Conservation (phyloP, 2,888 invertebrate genomes). For the Acrobasis suavella region DNA sequence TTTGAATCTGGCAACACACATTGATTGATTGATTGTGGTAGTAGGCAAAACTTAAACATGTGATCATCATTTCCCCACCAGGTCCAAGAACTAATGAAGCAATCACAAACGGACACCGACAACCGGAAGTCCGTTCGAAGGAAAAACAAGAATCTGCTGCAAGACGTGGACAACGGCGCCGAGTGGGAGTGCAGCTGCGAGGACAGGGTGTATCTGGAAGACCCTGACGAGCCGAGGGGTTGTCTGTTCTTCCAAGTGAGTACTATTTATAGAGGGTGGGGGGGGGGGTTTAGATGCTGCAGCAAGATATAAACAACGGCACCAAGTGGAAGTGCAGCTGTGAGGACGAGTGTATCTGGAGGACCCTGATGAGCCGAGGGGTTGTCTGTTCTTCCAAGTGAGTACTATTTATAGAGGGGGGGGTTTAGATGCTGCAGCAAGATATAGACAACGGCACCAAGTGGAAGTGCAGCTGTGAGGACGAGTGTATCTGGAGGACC, state of each 20-base stretch:
- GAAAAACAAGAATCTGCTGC: slow-evolving; percentile 60
- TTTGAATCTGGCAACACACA: too few species aligned
- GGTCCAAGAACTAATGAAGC: slow-evolving; percentile 28
- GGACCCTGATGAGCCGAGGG: slow-evolving; percentile 77
- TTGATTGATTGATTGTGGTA: too few species aligned
- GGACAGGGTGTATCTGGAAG: slow-evolving; percentile 59
- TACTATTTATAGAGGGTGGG: neutral
- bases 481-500: slow-evolving; percentile 60
- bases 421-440: too few species aligned
- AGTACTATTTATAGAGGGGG: slow-evolving; percentile 23
- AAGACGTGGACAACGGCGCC: slow-evolving; percentile 38
- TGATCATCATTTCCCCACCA: too few species aligned
- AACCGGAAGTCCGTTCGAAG: slow-evolving; percentile 44
- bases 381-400: slow-evolving; percentile 85
- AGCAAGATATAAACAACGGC: too few species aligned
- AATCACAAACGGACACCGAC: slow-evolving; percentile 30
- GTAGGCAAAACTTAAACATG: too few species aligned
- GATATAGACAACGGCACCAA: too few species aligned
- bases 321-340: too few species aligned
- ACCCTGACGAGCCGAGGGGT: slow-evolving; percentile 79
- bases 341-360: slow-evolving; percentile 58
- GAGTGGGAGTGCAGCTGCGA: slow-evolving; percentile 46
- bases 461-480: too few species aligned
- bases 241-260: slow-evolving; percentile 84
- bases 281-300: too few species aligned